phyloP scores from a whole-genome alignment of 2,797 vertebrate species.

The Schizopygopsis malacanthus region DNA sequence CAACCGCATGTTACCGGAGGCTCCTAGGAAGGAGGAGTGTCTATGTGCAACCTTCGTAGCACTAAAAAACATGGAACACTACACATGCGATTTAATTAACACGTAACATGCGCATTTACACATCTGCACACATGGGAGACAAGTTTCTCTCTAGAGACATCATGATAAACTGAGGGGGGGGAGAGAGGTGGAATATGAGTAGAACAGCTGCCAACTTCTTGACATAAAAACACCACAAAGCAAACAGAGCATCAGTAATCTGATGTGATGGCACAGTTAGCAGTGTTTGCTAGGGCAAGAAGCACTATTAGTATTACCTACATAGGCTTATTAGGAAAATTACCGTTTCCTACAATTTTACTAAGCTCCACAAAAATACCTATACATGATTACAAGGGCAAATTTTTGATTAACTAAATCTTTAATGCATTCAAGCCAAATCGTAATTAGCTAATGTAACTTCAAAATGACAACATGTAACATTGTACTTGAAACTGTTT shows the following conservation, averaged over 20 bases:
- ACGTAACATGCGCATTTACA: constrained; percentile 40
- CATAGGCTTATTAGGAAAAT: not conserved
- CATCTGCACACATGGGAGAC: constrained; percentile 31
- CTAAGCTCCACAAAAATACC: not conserved
- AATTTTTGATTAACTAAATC: not conserved
- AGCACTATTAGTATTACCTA: not conserved
- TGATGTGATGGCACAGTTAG: constrained; percentile 43
- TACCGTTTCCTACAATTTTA: not conserved
- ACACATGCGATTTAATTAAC: constrained; percentile 34
- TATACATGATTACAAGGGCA: not conserved
- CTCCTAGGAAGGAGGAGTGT: not conserved
- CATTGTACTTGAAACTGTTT: not conserved
- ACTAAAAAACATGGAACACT: constrained; percentile 15
- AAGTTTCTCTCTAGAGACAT: constrained; percentile 5
- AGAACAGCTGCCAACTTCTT: constrained; percentile 44
- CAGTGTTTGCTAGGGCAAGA: not conserved
- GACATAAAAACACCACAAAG: constrained; percentile 16
- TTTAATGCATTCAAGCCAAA: not conserved
- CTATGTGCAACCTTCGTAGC: not conserved
- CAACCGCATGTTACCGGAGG: not conserved
- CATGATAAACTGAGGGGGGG: not conserved
- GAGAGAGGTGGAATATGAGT: not conserved
- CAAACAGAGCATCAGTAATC: constrained; percentile 27
- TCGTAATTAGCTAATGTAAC: not conserved
- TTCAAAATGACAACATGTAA: not conserved